Evolutionary conservation across 2,113 vertebrate species (phyloP).

Genomic region (Notarius lentiginosus): DNA sequence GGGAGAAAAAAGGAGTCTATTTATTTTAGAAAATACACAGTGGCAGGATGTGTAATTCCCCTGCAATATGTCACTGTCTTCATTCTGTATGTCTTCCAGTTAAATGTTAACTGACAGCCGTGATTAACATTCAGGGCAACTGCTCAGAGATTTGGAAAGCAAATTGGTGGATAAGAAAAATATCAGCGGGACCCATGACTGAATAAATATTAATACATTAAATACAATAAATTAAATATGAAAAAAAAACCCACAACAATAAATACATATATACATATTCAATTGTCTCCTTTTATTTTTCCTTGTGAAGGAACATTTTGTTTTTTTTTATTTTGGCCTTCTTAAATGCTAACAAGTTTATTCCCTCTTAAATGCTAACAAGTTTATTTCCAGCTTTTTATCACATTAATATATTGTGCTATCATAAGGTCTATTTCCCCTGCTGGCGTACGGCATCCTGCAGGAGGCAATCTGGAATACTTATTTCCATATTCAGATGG

Average conservation of each 20-base stretch:
- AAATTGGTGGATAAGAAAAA: constrained; percentile 29
- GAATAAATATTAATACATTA: constrained; percentile 7
- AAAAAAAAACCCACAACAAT: not conserved
- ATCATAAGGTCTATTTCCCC: constrained; percentile 68
- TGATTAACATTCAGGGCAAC: constrained; percentile 50
- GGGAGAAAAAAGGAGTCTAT: constrained; percentile 22
- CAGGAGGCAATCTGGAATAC: constrained; percentile 66
- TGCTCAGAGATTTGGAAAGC: constrained; percentile 34
- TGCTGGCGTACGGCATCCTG: constrained; percentile 65
- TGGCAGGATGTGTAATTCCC: constrained; percentile 30
- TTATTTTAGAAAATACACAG: constrained; percentile 56
- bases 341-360: constrained; percentile 46
- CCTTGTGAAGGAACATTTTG: not conserved
- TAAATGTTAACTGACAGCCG: constrained; percentile 38
- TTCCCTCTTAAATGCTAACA: constrained; percentile 39
- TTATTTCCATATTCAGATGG: constrained; percentile 73
- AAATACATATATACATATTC: constrained; percentile 20
- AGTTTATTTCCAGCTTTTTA: constrained; percentile 47
- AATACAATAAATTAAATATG: not conserved
- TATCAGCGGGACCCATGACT: constrained; percentile 43
- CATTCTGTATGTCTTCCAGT: constrained; percentile 41
- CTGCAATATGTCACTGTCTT: constrained; percentile 48
- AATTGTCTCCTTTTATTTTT: constrained; percentile 38
- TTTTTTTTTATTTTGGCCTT: not conserved
- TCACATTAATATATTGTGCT: constrained; percentile 63